phyloP scores from a whole-genome alignment of 2,888 invertebrate genomes.

The Lycocerus yunnanus region DNA sequence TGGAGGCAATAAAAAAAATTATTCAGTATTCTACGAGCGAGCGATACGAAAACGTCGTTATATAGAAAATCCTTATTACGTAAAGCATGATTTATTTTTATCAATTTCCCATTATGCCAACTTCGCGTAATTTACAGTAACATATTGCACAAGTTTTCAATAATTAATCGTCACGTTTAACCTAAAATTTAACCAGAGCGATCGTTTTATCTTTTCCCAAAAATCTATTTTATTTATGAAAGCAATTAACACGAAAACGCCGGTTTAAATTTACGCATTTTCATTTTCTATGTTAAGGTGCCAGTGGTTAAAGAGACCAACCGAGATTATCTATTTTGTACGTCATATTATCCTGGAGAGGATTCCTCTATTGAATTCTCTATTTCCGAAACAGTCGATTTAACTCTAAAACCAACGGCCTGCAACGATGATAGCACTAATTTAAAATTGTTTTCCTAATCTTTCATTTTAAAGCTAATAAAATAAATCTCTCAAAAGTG shows the following conservation, averaged over 20 bases:
- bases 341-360: background rate
- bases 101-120: background rate
- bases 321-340: background rate
- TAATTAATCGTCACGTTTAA: background rate
- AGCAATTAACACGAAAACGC: background rate
- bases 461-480: background rate
- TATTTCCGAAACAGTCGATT: background rate
- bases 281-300: background rate
- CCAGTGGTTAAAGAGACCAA: background rate
- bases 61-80: background rate
- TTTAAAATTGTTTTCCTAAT: background rate
- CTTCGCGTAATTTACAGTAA: background rate
- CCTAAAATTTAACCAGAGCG: background rate
- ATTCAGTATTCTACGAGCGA: background rate
- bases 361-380: background rate
- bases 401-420: background rate
- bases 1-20: background rate
- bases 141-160: background rate
- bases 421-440: background rate
- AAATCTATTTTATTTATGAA: background rate
- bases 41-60: background rate
- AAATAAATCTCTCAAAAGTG: background rate
- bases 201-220: background rate
- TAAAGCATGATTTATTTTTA: background rate
- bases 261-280: background rate